Conservation (phyloP, 2,113 vertebrate species). For the Loxodonta africana region DNA sequence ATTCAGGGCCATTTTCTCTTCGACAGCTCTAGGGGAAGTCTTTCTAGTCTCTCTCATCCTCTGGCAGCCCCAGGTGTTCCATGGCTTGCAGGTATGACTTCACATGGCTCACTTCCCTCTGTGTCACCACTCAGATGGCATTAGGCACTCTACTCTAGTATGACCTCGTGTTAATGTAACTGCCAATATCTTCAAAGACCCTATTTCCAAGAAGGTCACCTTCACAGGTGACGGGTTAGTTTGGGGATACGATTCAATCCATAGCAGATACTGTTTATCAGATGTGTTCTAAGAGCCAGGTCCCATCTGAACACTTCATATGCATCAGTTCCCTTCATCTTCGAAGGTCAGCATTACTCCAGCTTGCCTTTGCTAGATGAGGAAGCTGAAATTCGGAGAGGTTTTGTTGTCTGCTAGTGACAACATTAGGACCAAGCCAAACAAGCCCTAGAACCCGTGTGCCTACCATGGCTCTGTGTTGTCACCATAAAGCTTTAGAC, state of each 20-base stretch:
- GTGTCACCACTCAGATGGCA: neutral
- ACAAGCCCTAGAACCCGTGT: accelerated
- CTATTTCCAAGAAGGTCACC: neutral
- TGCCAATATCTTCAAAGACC: neutral
- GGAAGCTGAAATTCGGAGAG: neutral
- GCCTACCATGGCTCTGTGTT: neutral
- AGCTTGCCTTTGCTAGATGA: neutral
- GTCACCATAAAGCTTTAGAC: neutral
- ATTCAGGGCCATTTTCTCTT: too few relatives aligned
- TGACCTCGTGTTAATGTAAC: neutral
- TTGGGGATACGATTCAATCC: neutral
- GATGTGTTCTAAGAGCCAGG: neutral
- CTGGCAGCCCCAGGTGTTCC: neutral
- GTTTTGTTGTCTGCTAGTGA: neutral
- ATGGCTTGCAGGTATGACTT: neutral
- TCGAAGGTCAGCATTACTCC: accelerated
- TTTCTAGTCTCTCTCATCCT: neutral
- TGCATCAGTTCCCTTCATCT: accelerated
- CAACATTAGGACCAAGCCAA: neutral
- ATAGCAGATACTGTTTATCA: neutral
- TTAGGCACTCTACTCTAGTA: too few relatives aligned
- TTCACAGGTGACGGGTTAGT: neutral
- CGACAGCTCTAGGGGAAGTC: neutral
- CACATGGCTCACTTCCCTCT: too few relatives aligned
- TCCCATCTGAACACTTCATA: accelerated